A percentile compares a stretch with the other conserved stretches of the same genome.
phyloP scores from a whole-genome alignment of 2,888 invertebrate genomes.

The Gibbula magus region DNA sequence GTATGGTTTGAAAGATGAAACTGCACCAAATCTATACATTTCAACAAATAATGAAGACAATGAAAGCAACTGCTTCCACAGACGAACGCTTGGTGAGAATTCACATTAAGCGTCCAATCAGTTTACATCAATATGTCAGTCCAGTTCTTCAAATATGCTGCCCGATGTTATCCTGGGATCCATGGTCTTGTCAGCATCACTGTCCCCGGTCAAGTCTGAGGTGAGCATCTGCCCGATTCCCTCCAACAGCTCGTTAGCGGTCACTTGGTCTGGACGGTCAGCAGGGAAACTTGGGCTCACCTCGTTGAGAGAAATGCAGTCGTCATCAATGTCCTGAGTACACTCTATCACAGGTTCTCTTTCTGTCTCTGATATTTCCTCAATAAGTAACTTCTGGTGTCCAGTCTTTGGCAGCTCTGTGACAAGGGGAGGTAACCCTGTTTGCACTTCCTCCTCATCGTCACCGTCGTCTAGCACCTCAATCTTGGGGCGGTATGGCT shows the following conservation, averaged over 20 bases:
- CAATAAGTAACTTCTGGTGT: neutral
- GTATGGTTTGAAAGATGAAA: too few species aligned
- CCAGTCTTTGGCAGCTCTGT: neutral
- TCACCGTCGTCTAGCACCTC: slow-evolving; percentile 49
- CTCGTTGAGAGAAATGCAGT: neutral
- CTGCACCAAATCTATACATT: too few species aligned
- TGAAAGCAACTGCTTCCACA: too few species aligned
- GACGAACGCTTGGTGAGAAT: too few species aligned
- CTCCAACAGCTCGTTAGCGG: neutral
- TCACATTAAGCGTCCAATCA: too few species aligned
- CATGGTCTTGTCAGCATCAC: neutral
- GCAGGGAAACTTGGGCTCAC: neutral
- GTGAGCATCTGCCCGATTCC: neutral
- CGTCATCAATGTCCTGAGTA: neutral
- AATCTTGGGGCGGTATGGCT: slow-evolving; percentile 58
- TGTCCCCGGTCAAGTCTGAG: neutral
- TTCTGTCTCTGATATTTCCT: too few species aligned
- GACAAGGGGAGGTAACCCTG: slow-evolving; percentile 4
- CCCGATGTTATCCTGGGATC: neutral
- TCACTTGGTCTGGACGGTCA: neutral
- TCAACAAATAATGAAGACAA: too few species aligned
- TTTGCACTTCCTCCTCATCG: slow-evolving; percentile 1
- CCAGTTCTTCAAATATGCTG: slow-evolving; percentile 16
- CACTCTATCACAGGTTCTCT: neutral
- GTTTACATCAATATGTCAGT: neutral